These are phyloP conservation scores for Ormia ochracea DNA, from an alignment of 2,888 invertebrate species.

Conservation along the genomic window DNA sequence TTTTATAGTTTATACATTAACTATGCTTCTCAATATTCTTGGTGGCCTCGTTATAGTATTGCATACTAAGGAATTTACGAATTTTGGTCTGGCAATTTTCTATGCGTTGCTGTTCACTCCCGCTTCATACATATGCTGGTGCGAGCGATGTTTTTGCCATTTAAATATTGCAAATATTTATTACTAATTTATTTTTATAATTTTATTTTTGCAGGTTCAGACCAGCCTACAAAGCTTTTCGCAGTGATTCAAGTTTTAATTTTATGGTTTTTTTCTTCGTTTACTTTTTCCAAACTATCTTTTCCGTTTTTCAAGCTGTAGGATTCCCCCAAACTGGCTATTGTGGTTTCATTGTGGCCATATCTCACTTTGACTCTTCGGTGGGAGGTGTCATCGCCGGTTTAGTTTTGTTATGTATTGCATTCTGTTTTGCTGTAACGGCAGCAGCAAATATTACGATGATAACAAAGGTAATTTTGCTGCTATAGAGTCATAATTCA, in stretches of 20 bases:
- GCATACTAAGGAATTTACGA: constrained; percentile 80
- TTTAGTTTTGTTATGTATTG: constrained; percentile 86
- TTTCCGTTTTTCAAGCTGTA: constrained; percentile 91
- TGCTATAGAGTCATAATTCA: too few relatives aligned
- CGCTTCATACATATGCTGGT: constrained; percentile 98
- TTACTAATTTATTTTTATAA: background rate
- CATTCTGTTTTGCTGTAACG: constrained; percentile 86
- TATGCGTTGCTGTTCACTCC: constrained; percentile 95
- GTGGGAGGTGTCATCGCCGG: constrained; percentile 84
- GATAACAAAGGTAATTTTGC: constrained; percentile 88
- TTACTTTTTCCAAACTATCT: constrained; percentile 95
- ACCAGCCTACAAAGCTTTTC: constrained; percentile 99
- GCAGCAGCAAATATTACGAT: constrained; percentile 88
- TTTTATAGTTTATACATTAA: constrained; percentile 88
- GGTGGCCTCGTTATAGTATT: constrained; percentile 89
- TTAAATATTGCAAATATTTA: background rate
- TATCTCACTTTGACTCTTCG: constrained; percentile 80
- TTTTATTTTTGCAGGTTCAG: constrained; percentile 81
- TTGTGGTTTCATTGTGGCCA: constrained; percentile 89
- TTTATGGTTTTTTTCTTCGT: constrained; percentile 99
- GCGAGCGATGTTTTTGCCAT: constrained; percentile 54
- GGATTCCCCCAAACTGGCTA: constrained; percentile 91
- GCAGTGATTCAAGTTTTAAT: constrained; percentile 99
- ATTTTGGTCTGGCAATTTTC: constrained; percentile 92
- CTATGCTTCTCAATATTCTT: constrained; percentile 90